Conservation (phyloP, 2,888 invertebrate genomes). For the Koerneria pararmatus region DNA sequence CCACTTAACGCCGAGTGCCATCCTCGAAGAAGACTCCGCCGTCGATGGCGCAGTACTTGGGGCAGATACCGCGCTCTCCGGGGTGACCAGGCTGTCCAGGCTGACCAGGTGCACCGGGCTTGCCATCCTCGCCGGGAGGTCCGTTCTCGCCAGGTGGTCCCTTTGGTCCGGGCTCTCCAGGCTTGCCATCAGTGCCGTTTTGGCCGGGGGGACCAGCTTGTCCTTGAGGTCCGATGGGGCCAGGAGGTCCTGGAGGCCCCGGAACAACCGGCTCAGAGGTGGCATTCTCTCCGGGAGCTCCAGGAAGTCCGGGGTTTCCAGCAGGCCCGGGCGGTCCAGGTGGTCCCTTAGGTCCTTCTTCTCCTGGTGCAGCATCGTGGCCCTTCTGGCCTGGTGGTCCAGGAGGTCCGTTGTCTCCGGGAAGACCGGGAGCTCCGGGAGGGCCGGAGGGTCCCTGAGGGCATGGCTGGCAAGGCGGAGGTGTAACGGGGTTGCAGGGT, state of each 20-base stretch:
- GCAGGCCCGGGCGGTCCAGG: slow-evolving; percentile 48
- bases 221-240: slow-evolving; percentile 43
- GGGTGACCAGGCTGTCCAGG: slow-evolving; percentile 41
- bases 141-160: slow-evolving; percentile 20
- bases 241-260: slow-evolving; percentile 44
- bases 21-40: slow-evolving; percentile 30
- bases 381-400: slow-evolving; percentile 46
- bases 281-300: slow-evolving; percentile 37
- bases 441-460: slow-evolving; percentile 44
- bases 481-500: slow-evolving; percentile 45
- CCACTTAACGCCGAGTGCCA: slow-evolving; percentile 25
- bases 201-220: slow-evolving; percentile 41
- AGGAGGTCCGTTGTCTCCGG: slow-evolving; percentile 44
- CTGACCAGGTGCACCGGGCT: slow-evolving; percentile 36
- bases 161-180: slow-evolving; percentile 39
- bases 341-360: slow-evolving; percentile 50
- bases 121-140: slow-evolving; percentile 34
- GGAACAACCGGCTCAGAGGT: slow-evolving; percentile 25
- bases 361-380: slow-evolving; percentile 45
- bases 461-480: slow-evolving; percentile 49
- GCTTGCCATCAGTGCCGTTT: slow-evolving; percentile 40
- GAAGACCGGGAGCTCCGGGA: slow-evolving; percentile 46
- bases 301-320: slow-evolving; percentile 31
- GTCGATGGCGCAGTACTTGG: slow-evolving; percentile 38
- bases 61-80: slow-evolving; percentile 37